phyloP scores from a whole-genome alignment of 2,888 invertebrate species.

The Clivina fossor region DNA sequence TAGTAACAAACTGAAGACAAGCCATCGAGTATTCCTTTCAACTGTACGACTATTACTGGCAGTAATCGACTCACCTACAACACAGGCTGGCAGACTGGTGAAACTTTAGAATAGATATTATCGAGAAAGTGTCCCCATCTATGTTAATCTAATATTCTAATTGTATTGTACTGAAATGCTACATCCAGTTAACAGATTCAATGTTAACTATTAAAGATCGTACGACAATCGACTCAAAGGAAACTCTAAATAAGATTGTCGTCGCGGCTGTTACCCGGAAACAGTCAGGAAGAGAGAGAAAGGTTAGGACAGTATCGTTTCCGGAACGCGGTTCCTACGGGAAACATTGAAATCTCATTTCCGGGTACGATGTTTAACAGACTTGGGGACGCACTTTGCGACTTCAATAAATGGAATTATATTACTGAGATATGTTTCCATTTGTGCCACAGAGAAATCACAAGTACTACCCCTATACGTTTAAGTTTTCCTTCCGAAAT shows the following conservation, averaged over 20 bases:
- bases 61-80: too few relatives aligned
- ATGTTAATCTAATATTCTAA: conserved; percentile 56
- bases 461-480: too few relatives aligned
- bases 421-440: too few relatives aligned
- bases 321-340: conserved; percentile 50
- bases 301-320: too few relatives aligned
- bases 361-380: conserved; percentile 50
- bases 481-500: too few relatives aligned
- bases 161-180: conserved; percentile 55
- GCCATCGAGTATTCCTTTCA: too few relatives aligned
- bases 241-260: conserved; percentile 33
- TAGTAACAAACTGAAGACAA: too few relatives aligned
- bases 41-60: too few relatives aligned
- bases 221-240: conserved; percentile 36
- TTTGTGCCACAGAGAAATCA: too few relatives aligned
- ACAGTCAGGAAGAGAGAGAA: too few relatives aligned
- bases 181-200: conserved; percentile 55
- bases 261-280: conserved; percentile 30
- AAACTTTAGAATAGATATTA: too few relatives aligned
- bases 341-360: conserved; percentile 56
- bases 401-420: too few relatives aligned
- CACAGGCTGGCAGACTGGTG: conserved; percentile 19
- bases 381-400: conserved; percentile 21
- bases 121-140: conserved; percentile 15
- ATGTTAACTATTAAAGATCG: conserved; percentile 50